Conservation (phyloP, 92 coral and sea anemone genomes). For the Pocillopora grandis region DNA sequence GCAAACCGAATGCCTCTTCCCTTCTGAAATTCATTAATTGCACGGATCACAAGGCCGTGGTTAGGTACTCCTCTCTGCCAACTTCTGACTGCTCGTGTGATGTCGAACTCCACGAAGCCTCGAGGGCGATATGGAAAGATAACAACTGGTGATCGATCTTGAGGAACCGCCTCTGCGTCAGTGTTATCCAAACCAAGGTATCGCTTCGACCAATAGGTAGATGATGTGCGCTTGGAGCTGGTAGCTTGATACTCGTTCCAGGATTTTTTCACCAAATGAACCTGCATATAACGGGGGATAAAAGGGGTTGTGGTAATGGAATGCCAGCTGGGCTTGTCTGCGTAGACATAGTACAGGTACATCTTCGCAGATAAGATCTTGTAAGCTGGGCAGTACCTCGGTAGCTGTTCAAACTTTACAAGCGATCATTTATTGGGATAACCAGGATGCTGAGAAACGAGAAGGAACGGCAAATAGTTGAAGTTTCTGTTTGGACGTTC, state of each 20-base stretch:
- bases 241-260: constrained; percentile 61
- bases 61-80: constrained; percentile 60
- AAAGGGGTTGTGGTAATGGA: constrained; percentile 30
- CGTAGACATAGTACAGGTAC: constrained; percentile 63
- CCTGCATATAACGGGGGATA: constrained; percentile 48
- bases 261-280: constrained; percentile 50
- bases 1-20: constrained; percentile 70
- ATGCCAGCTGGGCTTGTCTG: constrained; percentile 56
- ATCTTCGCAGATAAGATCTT: constrained; percentile 52
- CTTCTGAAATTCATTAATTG: constrained; percentile 47
- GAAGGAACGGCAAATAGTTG: constrained; percentile 46
- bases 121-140: constrained; percentile 59
- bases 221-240: constrained; percentile 1
- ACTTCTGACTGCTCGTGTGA: constrained; percentile 56
- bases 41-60: constrained; percentile 63
- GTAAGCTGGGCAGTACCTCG: constrained; percentile 17
- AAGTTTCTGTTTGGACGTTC: constrained; percentile 30
- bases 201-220: constrained; percentile 17
- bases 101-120: constrained; percentile 76
- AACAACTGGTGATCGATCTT: constrained; percentile 28
- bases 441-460: constrained; percentile 51
- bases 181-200: constrained; percentile 27
- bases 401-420: constrained; percentile 58
- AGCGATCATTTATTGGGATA: constrained; percentile 74
- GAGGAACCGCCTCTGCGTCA: constrained; percentile 44